These are phyloP conservation scores for Gila orcuttii DNA, from an alignment of 2,113 vertebrate genomes.

Conservation along the genomic window DNA sequence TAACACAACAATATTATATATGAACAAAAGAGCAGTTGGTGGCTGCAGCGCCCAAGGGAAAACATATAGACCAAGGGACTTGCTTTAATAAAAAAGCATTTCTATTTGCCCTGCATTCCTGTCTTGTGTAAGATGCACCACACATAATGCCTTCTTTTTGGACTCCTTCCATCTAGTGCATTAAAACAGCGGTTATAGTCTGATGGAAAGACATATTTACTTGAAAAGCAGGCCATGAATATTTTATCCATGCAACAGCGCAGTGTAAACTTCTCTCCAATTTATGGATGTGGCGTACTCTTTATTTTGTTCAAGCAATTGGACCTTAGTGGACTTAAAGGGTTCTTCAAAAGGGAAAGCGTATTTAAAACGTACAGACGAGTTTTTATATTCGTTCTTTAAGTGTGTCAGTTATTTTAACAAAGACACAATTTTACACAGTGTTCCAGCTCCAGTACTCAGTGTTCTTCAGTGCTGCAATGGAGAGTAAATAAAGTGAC, in stretches of 20 bases:
- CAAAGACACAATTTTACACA: neutral
- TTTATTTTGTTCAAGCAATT: neutral
- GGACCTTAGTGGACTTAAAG: neutral
- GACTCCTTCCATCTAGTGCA: constrained; percentile 21
- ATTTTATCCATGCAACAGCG: constrained; percentile 12
- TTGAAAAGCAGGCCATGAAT: constrained; percentile 32
- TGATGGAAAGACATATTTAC: constrained; percentile 6
- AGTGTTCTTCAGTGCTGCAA: neutral
- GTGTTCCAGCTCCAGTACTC: neutral
- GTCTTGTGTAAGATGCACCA: constrained; percentile 15
- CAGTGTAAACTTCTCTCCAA: constrained; percentile 2
- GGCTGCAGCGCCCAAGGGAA: neutral
- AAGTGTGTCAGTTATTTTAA: neutral
- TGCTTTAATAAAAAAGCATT: constrained; percentile 8
- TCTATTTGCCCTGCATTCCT: neutral
- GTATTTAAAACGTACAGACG: neutral
- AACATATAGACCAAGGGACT: constrained; percentile 9
- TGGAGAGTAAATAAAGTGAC: constrained; percentile 17
- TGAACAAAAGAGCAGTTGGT: neutral
- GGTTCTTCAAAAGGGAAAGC: neutral
- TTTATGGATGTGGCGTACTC: too few relatives aligned
- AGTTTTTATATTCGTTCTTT: neutral
- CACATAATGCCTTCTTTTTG: neutral
- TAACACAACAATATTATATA: neutral
- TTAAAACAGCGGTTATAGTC: constrained; percentile 21